These are phyloP conservation scores for Acrocephalus scirpaceus DNA, from an alignment of 2,797 vertebrate genomes.

Conservation along the genomic window DNA sequence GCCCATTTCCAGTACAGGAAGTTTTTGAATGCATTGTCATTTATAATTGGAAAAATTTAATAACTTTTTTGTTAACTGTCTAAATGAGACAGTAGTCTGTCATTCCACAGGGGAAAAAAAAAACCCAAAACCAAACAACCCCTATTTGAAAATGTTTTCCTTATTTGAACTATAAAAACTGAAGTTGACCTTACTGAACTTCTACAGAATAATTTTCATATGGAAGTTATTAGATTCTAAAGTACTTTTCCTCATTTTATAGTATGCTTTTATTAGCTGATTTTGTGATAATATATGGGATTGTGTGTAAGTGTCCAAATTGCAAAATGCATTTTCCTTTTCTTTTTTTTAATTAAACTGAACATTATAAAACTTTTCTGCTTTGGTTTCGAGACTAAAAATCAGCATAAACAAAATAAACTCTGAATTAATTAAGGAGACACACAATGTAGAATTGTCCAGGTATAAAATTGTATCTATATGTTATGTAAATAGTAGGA, in stretches of 20 bases:
- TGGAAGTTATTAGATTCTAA: neutral
- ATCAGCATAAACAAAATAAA: neutral
- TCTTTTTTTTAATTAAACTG: neutral
- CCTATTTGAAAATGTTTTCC: neutral
- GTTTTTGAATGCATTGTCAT: constrained; percentile 23
- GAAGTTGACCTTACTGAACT: neutral
- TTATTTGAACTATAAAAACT: neutral
- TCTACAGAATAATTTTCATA: neutral
- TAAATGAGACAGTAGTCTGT: constrained; percentile 6
- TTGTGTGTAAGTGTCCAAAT: neutral
- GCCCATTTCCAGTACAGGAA: constrained; percentile 31
- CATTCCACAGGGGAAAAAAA: neutral
- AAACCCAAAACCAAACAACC: neutral
- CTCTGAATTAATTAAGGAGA: neutral
- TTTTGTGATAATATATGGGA: neutral
- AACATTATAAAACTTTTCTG: neutral
- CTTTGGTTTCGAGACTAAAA: neutral
- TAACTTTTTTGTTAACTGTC: neutral
- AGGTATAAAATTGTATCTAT: neutral
- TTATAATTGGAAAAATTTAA: constrained; percentile 22
- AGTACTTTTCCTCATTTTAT: neutral
- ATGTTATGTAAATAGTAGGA: neutral
- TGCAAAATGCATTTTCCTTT: neutral
- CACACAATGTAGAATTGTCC: neutral
- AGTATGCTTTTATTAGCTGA: neutral